Evolutionary conservation across 1,140 invertebrate species (phyloP), one percentile per base, ranked within the genome.

Genomic region (Drosophila equinoxialis): DNA sequence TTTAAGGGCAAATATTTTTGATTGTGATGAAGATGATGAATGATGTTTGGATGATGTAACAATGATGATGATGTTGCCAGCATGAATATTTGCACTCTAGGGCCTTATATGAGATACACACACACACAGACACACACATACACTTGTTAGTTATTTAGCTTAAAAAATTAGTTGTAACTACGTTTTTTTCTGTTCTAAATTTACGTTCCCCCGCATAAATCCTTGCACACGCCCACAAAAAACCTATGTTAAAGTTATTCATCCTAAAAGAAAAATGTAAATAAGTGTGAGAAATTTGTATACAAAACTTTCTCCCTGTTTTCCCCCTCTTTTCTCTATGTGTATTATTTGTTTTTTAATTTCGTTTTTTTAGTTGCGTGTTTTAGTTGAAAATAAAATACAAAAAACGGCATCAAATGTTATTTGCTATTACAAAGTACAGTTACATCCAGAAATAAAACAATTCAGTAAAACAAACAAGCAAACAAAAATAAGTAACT

Each of bases 71-170:
- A 71, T 54, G 71, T 71, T 81, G 79, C 75, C 79, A 70, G 75
- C 71, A 74, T 77, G 64, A 81, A 87, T 86, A 87, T 89, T 86
- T 86, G 83, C 83, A 86, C 84, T 86, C 83, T 86, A 86, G 83
- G 83, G 83, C 83, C 83, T 86, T 86, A 86, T 89, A 86, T 86
- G 84, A 86, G 65, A 86, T 86, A 86, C 79, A 81, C 72, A 82
- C 70, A 71, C 74, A 59, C 41, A 73, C 59, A 82, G 45, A 59
- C 58, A 23, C 0, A 82, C 75, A 72, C 55, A 74, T 55, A 79
- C 81, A 81, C 79, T 87, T 86, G 83, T 86, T 86, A 87, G 83
- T 86, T 86, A 83, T 83, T 81, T 87, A 86, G 71, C 83, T 78
- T 73, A 30, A 69, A 30, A 65, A 65, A 59, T 57, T 82, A 66